These are phyloP conservation scores for Melinopterus prodromus DNA, from an alignment of 2,888 invertebrate species.

Conservation along the genomic window DNA sequence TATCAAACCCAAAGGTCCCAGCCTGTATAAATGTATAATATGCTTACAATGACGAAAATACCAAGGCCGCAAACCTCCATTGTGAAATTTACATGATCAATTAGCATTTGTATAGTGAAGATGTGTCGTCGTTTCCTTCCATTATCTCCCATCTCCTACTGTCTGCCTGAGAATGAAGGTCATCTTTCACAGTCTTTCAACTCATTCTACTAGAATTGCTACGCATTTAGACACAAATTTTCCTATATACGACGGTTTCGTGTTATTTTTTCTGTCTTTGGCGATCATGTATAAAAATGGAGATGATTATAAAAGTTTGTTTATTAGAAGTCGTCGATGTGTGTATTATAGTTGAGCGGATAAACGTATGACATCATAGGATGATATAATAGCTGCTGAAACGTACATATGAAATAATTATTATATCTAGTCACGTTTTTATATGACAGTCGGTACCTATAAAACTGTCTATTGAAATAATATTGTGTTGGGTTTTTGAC, in stretches of 20 bases:
- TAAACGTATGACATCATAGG: background rate
- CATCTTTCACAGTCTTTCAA: background rate
- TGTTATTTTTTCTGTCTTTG: background rate
- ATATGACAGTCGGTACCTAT: background rate
- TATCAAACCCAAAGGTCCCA: too few relatives aligned
- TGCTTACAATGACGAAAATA: background rate
- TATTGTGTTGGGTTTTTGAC: background rate
- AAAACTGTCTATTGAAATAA: background rate
- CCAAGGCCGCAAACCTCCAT: background rate
- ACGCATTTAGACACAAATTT: background rate
- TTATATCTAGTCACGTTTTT: background rate
- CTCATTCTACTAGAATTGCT: background rate
- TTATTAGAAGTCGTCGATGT: background rate
- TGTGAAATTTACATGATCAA: conserved; percentile 20
- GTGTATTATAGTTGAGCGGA: background rate
- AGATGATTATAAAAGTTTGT: background rate
- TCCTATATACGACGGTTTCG: background rate
- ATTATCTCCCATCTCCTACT: background rate
- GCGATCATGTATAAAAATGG: background rate
- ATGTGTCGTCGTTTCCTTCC: conserved; percentile 15
- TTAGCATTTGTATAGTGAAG: conserved; percentile 25
- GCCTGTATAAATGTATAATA: too few relatives aligned
- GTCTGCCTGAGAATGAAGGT: background rate
- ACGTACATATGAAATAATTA: background rate
- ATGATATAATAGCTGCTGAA: background rate